Conservation (phyloP, 2,113 vertebrate genomes). For the Pionites leucogaster region DNA sequence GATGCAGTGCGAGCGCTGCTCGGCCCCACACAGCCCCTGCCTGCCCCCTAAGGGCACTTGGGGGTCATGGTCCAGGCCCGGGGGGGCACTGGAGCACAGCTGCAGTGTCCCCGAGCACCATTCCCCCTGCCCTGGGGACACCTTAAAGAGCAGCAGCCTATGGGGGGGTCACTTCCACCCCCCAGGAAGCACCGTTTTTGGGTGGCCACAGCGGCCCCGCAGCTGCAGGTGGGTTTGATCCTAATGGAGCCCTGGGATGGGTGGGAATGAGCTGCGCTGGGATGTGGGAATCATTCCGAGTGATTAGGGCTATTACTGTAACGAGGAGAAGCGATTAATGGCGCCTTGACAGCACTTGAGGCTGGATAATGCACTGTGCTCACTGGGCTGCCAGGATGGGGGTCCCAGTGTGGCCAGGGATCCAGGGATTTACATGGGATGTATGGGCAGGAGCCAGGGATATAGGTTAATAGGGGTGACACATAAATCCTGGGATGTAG, state of each 20-base stretch:
- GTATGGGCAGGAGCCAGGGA: fast-evolving
- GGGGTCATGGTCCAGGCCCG: background rate
- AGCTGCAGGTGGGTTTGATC: background rate
- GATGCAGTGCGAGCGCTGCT: fast-evolving
- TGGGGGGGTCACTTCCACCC: background rate
- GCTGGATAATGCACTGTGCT: background rate
- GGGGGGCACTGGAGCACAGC: background rate
- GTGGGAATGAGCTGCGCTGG: background rate
- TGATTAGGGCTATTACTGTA: slow-evolving; percentile 52
- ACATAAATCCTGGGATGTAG: fast-evolving
- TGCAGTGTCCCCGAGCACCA: background rate
- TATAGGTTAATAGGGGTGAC: background rate
- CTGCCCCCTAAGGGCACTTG: background rate
- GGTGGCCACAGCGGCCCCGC: background rate
- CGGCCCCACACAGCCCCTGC: fast-evolving
- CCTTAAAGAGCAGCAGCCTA: background rate
- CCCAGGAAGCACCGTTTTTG: background rate
- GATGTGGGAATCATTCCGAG: slow-evolving; percentile 48
- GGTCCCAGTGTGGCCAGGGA: background rate
- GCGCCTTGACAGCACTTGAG: background rate
- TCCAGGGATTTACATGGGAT: background rate
- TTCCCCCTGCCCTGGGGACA: background rate
- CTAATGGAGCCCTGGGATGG: background rate
- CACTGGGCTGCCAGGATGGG: background rate
- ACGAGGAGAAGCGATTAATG: slow-evolving; percentile 31